phyloP scores from a whole-genome alignment of 2,797 vertebrate genomes.

The Choloepus didactylus region DNA sequence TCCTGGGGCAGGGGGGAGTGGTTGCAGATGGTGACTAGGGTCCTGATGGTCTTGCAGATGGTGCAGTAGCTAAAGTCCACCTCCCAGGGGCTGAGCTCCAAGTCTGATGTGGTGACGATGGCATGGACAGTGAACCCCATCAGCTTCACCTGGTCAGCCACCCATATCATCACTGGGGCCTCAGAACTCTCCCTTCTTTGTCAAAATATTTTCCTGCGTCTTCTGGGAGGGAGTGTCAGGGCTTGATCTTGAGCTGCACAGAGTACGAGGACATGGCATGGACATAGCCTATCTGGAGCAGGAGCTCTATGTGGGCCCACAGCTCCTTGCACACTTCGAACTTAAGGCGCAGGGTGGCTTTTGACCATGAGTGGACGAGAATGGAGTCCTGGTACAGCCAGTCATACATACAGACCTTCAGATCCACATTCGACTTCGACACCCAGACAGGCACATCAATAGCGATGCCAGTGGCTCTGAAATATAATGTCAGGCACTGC shows the following conservation, averaged over 20 bases:
- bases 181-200: constrained; percentile 92
- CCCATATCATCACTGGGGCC: constrained; percentile 90
- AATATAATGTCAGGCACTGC: constrained; percentile 63
- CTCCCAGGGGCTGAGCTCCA: constrained; percentile 89
- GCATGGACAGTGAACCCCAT: constrained; percentile 92
- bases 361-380: constrained; percentile 91
- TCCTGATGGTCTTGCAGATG: constrained; percentile 90
- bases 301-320: no score
- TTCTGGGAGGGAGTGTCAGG: constrained; percentile 87
- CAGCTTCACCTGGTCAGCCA: constrained; percentile 92
- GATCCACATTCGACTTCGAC: constrained; percentile 90
- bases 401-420: constrained; percentile 95
- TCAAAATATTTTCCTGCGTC: constrained; percentile 92
- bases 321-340: no score
- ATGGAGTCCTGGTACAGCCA: constrained; percentile 93
- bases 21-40: constrained; percentile 90
- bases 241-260: no score
- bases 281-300: no score
- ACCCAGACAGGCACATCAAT: constrained; percentile 92
- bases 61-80: constrained; percentile 95
- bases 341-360: no score
- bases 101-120: constrained; percentile 92
- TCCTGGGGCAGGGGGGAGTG: constrained; percentile 94
- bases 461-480: constrained; percentile 89
- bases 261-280: no score